Evolutionary conservation across 2,888 invertebrate genomes (phyloP), one percentile per base, ranked within the genome.

Genomic region (Lepidonotus clava): DNA sequence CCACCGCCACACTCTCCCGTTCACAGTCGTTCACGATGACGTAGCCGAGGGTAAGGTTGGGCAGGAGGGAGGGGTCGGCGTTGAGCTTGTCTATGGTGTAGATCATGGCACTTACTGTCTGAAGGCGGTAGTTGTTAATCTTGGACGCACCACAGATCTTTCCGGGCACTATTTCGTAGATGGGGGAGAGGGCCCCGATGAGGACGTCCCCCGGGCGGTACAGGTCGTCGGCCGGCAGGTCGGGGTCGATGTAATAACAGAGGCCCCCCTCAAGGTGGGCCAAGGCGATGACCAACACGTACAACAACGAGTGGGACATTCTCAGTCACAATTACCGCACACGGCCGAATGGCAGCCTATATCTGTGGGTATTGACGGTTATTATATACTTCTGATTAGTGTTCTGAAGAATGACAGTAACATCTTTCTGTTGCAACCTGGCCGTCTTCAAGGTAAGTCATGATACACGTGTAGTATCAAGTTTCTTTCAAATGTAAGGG

Each of bases 1-100:
- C 88, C 28, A 91, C 61, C 1, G 91, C 89, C 21, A 89, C 88
- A 8, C 86, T 89, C 34, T 88, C 88, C 41, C 90, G 90, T 11
- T 87, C 87, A 83, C 91, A 91, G 87, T 91, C 91, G 85, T 91
- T 91, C 34, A 90, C 53, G 46, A 90, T 86, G 40, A 88, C 88
- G 77, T 89, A 90, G 1, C 91, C 91, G 40, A 91, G 87, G 2
- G 88, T 88, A 6, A 90, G 76, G 76, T 91, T 89, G 36, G 76
- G 76, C 56, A 86, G 56, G 38, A 86, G 77, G 24, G 77, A n/a
- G 1, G 77, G n/a, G 41, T 86, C 21, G 32, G 40, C 40, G 36
- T 86, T 86, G 8, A 61, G 21, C 53, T 85, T 67, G 4, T 85
- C 41, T 11, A 85, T n/a, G 32, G 34, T 71, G 40, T 18, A 85